Base-by-base conservation (phyloP, 2,888 invertebrate genomes). In the Orchesella flavescens region DNA sequence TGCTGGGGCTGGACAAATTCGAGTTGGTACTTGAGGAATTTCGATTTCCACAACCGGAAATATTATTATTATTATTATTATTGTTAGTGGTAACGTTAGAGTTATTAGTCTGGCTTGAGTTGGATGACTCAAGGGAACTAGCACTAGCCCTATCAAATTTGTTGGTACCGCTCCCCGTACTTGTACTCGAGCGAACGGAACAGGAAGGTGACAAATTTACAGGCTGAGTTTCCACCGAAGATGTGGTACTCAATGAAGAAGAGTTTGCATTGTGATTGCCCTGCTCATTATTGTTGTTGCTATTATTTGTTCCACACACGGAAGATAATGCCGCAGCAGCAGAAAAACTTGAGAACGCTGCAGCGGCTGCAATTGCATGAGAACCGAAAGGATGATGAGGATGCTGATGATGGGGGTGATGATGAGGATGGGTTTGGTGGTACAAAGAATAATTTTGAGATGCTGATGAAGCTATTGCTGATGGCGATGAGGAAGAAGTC, bases 281-380 rank as follows among this genome's bases (percentile, higher is more conserved):
- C n/a, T 21, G 9, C 17, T 66, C 49, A 43, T 15, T 65, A 24
- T 72, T 76, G 59, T 46, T 61, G 34, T 76, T 49, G 34, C 5
- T 21, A 68, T 44, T 77, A 57, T 68, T 68, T 10, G 19, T 49
- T 43, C 49, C 49, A 13, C 75, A 69, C 5, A 75, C 75, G 13
- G 68, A 69, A 1, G 81, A 81, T 1, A 85, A 61, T 3, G 81
- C 81, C 12, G 81, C 81, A n/a, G 81, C 81, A 24, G 85, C 82
- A 21, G 83, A 85, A n/a, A 83, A 79, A 55, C 75, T 85, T 55
- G 85, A 83, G 68, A 85, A 85, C 34, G 85, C 85, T 55, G 85
- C 85, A 23, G 85, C 85, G 13, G 83, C 84, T 7, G 74, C 81
- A 24, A 84, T 76, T 10, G 84, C 76, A 44, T 74, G 73, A 4